Base-by-base conservation (phyloP, 2,113 vertebrate genomes). In the Cyprinus carpio region DNA sequence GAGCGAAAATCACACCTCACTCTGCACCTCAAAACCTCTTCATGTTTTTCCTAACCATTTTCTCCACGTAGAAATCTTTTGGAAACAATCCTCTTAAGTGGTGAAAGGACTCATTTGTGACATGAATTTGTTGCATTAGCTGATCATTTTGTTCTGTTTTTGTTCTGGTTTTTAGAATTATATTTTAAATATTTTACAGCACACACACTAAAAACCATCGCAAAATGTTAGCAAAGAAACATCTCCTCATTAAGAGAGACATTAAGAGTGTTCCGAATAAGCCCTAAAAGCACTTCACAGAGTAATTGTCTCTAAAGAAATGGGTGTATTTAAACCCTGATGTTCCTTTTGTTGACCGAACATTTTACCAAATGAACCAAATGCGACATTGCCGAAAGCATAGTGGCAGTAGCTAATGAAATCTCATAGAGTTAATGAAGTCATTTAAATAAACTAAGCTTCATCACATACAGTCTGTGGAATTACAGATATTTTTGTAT, bases 261-360 rank as follows among this genome's bases (percentile, higher is more conserved):
- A 86, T 80, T 86, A 80, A 31, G 56, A 75, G 75, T 64, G 27
- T 67, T 71, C 49, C 49, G 51, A 84, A 75, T 58, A 62, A 54
- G 76, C 81, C 56, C 12, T 79, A 62, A 86, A 76, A 51, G 65
- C 65, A 40, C 46, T 86, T 83, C 60, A 49, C 54, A 86, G 82
- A 58, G 76, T 78, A 69, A 83, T 49, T 85, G 78, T 67, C 84
- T 84, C 56, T 62, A 15, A 81, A 84, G 79, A 83, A 86, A 86
- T 62, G 29, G 71, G 34, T 67, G 82, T 29, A 81, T 65, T 67
- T 75, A 78, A 58, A 86, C 64, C 75, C 58, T 43, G 67, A 79
- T 86, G 84, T 83, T 85, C 65, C 81, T 25, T 72, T 72, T 83
- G 64, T 83, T 83, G 81, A 83, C 81, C 29, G 67, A 83, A 49